A percentile compares a stretch with the other conserved stretches of the same genome.
phyloP scores from a whole-genome alignment of 2,113 vertebrate genomes.

The Trichomycterus rosablanca region DNA sequence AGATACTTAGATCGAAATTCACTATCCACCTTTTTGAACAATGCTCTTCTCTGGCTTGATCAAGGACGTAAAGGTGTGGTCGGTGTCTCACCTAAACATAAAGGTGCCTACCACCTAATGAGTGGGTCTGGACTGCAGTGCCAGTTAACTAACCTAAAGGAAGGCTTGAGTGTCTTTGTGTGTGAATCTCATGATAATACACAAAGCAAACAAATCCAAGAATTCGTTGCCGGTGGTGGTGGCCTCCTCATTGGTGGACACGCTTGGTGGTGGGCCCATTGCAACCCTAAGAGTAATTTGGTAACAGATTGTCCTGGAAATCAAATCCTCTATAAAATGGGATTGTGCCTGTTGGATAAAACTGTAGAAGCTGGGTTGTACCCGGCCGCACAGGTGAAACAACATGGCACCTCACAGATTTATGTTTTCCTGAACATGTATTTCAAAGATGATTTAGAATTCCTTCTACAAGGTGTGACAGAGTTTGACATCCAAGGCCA shows the following conservation, averaged over 20 bases:
- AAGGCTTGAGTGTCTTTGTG: conserved; percentile 16
- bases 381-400: conserved; percentile 33
- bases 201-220: conserved; percentile 46
- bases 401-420: no score
- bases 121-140: conserved; percentile 11
- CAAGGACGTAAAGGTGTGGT: conserved; percentile 45
- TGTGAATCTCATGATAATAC: conserved; percentile 45
- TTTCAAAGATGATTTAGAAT: no score
- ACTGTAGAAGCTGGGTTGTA: conserved; percentile 47
- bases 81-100: conserved; percentile 30
- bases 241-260: conserved; percentile 78
- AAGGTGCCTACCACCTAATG: conserved; percentile 23
- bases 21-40: conserved; percentile 57
- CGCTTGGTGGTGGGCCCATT: conserved; percentile 74
- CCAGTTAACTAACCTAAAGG: background rate
- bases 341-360: conserved; percentile 70
- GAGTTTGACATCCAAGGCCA: no score
- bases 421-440: no score
- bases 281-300: conserved; percentile 43
- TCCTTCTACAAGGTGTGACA: no score
- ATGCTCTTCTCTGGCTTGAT: conserved; percentile 70
- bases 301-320: conserved; percentile 74
- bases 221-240: conserved; percentile 62
- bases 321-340: conserved; percentile 78
- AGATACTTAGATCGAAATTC: conserved; percentile 42